These are phyloP conservation scores for Chrysoperla carnea DNA, from an alignment of 1,140 invertebrate genomes.

Conservation along the genomic window DNA sequence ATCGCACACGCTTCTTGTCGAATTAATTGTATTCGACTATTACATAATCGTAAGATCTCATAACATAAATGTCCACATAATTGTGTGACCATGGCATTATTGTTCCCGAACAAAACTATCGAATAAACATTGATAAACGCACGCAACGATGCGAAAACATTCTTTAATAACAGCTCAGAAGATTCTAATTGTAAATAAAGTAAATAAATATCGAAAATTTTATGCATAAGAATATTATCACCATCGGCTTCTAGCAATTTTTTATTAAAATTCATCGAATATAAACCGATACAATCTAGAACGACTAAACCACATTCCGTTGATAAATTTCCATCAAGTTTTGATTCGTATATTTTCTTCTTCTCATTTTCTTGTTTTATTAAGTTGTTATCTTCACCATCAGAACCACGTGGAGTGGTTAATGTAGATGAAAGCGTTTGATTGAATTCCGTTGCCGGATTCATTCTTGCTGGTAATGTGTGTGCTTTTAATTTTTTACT, in stretches of 20 bases:
- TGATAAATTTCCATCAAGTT: conserved; percentile 73
- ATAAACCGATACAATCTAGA: conserved; percentile 70
- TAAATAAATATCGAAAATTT: conserved; percentile 69
- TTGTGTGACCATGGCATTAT: conserved; percentile 22
- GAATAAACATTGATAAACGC: conserved; percentile 86
- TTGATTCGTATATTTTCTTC: conserved; percentile 38
- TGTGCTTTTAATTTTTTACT: conserved; percentile 39
- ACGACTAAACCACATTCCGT: conserved; percentile 79
- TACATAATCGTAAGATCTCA: conserved; percentile 62
- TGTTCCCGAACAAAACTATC: conserved; percentile 61
- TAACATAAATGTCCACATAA: conserved; percentile 73
- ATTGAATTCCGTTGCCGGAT: conserved; percentile 20
- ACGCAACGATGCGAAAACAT: conserved; percentile 77
- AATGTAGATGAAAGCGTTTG: background rate
- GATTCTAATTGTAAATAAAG: conserved; percentile 74
- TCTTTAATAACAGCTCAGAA: conserved; percentile 74
- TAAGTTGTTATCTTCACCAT: background rate
- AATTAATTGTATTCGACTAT: conserved; percentile 57
- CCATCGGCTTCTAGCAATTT: conserved; percentile 42
- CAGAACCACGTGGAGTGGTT: background rate
- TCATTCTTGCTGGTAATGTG: conserved; percentile 64
- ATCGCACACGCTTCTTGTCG: conserved; percentile 80
- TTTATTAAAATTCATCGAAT: conserved; percentile 59
- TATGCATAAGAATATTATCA: conserved; percentile 60
- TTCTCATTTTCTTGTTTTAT: conserved; percentile 32